Percentiles rank a stretch among this genome's conserved stretches.
phyloP scores from a whole-genome alignment of 2,113 vertebrate species.

The Aplodontia rufa region DNA sequence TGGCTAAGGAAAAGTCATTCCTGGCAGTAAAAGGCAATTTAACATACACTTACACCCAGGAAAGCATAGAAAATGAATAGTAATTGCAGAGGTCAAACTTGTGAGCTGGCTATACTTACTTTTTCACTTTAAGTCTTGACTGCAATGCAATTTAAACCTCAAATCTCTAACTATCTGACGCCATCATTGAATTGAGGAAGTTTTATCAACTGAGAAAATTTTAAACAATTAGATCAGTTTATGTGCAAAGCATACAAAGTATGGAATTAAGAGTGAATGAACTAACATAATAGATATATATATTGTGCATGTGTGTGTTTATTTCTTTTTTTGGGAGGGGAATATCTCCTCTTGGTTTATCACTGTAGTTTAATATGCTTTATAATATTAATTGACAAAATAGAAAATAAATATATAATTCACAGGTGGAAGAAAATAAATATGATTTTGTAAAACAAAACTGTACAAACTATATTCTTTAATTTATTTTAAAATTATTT shows the following conservation, averaged over 20 bases:
- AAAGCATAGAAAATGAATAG: constrained; percentile 61
- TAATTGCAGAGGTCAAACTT: constrained; percentile 69
- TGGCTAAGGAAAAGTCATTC: constrained; percentile 50
- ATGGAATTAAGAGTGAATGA: not conserved
- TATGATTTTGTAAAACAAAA: constrained; percentile 19
- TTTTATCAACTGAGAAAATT: constrained; percentile 32
- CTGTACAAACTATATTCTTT: not conserved
- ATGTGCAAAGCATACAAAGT: not conserved
- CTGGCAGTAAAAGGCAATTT: constrained; percentile 22
- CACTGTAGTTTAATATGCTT: not conserved
- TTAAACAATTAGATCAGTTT: not conserved
- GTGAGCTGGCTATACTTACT: constrained; percentile 41
- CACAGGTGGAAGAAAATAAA: not conserved
- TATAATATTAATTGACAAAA: not conserved
- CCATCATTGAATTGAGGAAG: constrained; percentile 22
- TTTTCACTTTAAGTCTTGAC: constrained; percentile 59
- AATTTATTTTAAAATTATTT: not conserved
- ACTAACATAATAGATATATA: not conserved
- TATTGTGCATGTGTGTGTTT: not conserved
- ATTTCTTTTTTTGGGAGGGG: not conserved
- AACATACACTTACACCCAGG: constrained; percentile 59
- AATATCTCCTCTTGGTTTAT: not conserved
- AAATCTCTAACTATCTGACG: not conserved
- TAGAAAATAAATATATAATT: not conserved
- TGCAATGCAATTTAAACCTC: constrained; percentile 45